These are phyloP conservation scores for Gonocerus acuteangulatus DNA, from an alignment of 2,888 invertebrate species.

Conservation along the genomic window DNA sequence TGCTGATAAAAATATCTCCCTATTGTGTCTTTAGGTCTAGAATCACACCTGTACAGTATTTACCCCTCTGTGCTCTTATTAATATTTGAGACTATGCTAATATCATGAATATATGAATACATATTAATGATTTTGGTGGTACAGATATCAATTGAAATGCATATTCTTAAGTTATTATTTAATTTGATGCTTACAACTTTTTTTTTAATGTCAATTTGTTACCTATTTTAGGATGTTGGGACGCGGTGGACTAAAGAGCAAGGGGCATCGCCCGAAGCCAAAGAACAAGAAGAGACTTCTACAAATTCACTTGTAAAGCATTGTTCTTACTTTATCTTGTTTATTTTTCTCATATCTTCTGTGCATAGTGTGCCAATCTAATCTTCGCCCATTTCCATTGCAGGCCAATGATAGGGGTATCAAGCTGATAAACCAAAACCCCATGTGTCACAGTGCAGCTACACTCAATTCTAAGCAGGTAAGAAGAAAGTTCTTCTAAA, in stretches of 20 bases:
- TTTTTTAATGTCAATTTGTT: not conserved
- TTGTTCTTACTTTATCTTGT: not conserved
- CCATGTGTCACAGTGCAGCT: slow-evolving; percentile 34
- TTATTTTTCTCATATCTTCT: not conserved
- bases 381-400: not conserved
- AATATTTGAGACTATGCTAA: too few relatives aligned
- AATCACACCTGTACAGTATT: too few relatives aligned
- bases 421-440: slow-evolving; percentile 30
- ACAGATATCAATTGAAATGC: too few relatives aligned
- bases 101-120: too few relatives aligned
- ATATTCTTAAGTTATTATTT: not conserved
- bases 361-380: not conserved
- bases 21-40: too few relatives aligned
- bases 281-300: slow-evolving; percentile 39
- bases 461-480: slow-evolving; percentile 32
- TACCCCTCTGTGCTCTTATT: too few relatives aligned
- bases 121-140: too few relatives aligned
- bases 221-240: slow-evolving; percentile 24
- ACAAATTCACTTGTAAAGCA: slow-evolving; percentile 18
- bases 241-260: slow-evolving; percentile 38
- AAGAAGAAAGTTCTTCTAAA: too few relatives aligned
- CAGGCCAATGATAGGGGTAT: slow-evolving; percentile 33
- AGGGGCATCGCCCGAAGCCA: slow-evolving; percentile 38
- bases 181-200: not conserved
- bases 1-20: too few relatives aligned